Evolutionary conservation across 1,140 invertebrate genomes (phyloP), one percentile per base, ranked within the genome.

Genomic region (Lepeophtheirus salmonis): DNA sequence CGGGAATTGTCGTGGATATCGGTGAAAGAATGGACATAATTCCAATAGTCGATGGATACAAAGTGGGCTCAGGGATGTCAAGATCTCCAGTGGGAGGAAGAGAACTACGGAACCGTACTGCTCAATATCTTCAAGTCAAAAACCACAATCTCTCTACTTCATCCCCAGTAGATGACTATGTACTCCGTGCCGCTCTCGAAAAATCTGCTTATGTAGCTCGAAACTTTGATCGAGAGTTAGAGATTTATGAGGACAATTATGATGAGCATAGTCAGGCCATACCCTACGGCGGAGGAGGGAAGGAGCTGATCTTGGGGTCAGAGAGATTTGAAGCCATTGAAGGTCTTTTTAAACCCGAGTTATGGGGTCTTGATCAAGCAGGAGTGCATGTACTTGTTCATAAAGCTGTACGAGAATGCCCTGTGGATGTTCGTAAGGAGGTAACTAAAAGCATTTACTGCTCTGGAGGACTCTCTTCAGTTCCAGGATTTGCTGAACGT

Each of bases 1-100:
- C 78, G 17, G 79, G 80, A 48, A 75, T 81, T 59, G 74, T 81
- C 49, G 77, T 79, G 3, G 79, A 81, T 66, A 72, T 81, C 62
- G 79, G 79, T 17, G 77, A 81, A 60, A 66, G 77, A 56, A 71
- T 79, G 61, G 78, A 80, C 63, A 75, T 80, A 58, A 67, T 79
- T 54, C 78, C 79, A 21, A 75, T 80, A 20, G 77, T 74, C 67
- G 77, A 80, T 67, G 78, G 78, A 30, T 62, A 54, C 25, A 60
- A 51, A n/a, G 49, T 61, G 2, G 14, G 13, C 14, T 49, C 59
- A 23, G 49, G 49, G 23, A 16, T 52, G 14, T 54, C 51, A 6
- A 50, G 48, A 52, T 25, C 21, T 48, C 21, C 59, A 3, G 49
- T 50, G 12, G 59, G 59, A 25, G 59, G 59, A 17, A n/a, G n/a